A percentile compares a stretch with the other conserved stretches of the same genome.
phyloP scores from a whole-genome alignment of 2,888 invertebrate species.

The Pseudococcus longispinus region DNA sequence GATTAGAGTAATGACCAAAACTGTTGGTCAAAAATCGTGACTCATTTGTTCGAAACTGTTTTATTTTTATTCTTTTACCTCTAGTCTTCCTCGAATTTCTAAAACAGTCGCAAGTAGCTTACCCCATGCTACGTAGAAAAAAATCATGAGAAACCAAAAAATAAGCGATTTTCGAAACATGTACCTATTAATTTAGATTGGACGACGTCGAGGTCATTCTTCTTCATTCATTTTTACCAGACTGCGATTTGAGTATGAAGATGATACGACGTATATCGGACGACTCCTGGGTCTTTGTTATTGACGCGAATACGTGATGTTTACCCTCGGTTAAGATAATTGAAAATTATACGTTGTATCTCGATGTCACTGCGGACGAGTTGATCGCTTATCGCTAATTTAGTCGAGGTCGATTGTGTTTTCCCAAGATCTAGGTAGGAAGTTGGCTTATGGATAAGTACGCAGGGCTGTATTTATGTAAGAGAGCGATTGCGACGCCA shows the following conservation, averaged over 20 bases:
- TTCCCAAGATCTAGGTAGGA: neutral
- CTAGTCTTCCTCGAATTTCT: no score
- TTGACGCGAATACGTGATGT: conserved; percentile 36
- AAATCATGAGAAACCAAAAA: no score
- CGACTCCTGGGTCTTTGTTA: conserved; percentile 44
- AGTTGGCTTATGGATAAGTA: no score
- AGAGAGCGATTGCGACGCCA: neutral
- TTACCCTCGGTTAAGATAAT: neutral
- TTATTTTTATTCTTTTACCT: no score
- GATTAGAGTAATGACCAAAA: no score
- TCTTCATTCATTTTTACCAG: neutral
- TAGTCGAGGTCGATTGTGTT: neutral
- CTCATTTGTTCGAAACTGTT: no score
- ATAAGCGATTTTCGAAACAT: no score
- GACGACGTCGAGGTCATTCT: neutral
- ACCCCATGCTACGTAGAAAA: no score
- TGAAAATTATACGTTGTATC: neutral
- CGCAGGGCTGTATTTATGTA: neutral
- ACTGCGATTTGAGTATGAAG: neutral
- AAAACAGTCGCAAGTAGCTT: no score
- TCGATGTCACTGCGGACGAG: neutral
- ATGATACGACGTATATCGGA: neutral
- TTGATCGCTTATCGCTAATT: neutral
- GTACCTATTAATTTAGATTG: no score
- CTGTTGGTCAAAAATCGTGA: no score